These are phyloP conservation scores for Diorhabda elongata DNA, from an alignment of 1,140 invertebrate genomes.

Conservation along the genomic window DNA sequence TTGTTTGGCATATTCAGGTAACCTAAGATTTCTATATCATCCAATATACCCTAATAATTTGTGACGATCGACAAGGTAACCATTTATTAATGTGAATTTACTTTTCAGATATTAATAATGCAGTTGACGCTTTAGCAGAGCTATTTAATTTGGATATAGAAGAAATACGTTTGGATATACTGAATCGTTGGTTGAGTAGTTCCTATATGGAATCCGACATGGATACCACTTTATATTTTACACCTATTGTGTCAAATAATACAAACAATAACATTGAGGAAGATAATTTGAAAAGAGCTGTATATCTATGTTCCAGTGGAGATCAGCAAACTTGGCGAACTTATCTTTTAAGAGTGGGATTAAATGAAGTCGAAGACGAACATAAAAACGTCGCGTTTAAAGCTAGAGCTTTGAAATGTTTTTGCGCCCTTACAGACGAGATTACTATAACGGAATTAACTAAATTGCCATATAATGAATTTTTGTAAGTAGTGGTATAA, in stretches of 20 bases:
- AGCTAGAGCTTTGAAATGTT: slow-evolving; percentile 37
- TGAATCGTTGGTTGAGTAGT: slow-evolving; percentile 27
- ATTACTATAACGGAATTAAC: slow-evolving; percentile 28
- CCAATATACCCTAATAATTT: not conserved
- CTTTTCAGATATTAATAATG: slow-evolving; percentile 40
- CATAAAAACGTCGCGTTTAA: slow-evolving; percentile 24
- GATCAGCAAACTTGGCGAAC: slow-evolving; percentile 27
- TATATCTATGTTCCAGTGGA: slow-evolving; percentile 31
- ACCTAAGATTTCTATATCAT: not conserved
- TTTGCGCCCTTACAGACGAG: slow-evolving; percentile 32
- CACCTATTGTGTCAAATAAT: slow-evolving; percentile 12
- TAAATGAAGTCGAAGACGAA: slow-evolving; percentile 8
- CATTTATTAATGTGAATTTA: slow-evolving; percentile 1
- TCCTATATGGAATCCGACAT: slow-evolving; percentile 18
- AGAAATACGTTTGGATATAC: slow-evolving; percentile 22
- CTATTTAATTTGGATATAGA: slow-evolving; percentile 30
- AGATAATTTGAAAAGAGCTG: slow-evolving; percentile 30
- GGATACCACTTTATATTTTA: slow-evolving; percentile 12
- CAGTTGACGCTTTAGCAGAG: slow-evolving; percentile 34
- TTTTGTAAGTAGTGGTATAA: slow-evolving; percentile 29
- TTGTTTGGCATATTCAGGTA: slow-evolving; percentile 32
- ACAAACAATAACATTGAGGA: slow-evolving; percentile 5
- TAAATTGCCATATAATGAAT: slow-evolving; percentile 25
- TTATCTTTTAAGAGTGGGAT: slow-evolving; percentile 26
- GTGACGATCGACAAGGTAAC: not conserved